Percentiles rank a stretch among this genome's conserved stretches.
These are phyloP conservation scores for Synaphobranchus kaupii DNA, from an alignment of 2,797 vertebrate species.

Conservation along the genomic window DNA sequence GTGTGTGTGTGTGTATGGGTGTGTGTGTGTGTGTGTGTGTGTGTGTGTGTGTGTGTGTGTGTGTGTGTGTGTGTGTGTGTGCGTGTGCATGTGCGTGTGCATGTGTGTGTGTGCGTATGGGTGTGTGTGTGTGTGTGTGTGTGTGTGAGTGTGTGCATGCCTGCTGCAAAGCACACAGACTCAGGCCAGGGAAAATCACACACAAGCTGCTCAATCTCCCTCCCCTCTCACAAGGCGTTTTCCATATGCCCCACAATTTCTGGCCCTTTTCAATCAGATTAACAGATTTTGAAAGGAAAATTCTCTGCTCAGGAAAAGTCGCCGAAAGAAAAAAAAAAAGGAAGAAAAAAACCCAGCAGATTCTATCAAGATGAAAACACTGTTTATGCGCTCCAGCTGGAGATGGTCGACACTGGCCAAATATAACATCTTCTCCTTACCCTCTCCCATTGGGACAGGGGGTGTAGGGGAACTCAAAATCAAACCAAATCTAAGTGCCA, in stretches of 20 bases:
- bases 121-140: too few relatives aligned
- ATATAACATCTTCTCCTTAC: neutral
- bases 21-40: too few relatives aligned
- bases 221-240: constrained; percentile 35
- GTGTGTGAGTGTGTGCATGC: neutral
- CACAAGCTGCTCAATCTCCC: constrained; percentile 24
- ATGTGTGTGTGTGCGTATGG: too few relatives aligned
- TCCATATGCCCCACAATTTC: constrained; percentile 46
- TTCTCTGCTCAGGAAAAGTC: constrained; percentile 11
- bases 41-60: neutral
- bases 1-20: neutral
- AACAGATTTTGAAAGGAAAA: constrained; percentile 55
- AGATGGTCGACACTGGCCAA: constrained; percentile 23
- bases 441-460: neutral
- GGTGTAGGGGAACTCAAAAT: neutral
- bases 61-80: neutral
- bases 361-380: constrained; percentile 20
- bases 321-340: neutral
- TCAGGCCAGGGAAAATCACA: neutral
- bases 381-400: neutral
- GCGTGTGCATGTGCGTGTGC: too few relatives aligned
- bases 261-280: constrained; percentile 51
- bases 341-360: neutral
- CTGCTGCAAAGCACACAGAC: neutral
- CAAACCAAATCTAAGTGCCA: neutral